A percentile compares a stretch with the other conserved stretches of the same genome.
Conservation (phyloP, 1,140 invertebrate genomes). For the Capitella teleta region DNA sequence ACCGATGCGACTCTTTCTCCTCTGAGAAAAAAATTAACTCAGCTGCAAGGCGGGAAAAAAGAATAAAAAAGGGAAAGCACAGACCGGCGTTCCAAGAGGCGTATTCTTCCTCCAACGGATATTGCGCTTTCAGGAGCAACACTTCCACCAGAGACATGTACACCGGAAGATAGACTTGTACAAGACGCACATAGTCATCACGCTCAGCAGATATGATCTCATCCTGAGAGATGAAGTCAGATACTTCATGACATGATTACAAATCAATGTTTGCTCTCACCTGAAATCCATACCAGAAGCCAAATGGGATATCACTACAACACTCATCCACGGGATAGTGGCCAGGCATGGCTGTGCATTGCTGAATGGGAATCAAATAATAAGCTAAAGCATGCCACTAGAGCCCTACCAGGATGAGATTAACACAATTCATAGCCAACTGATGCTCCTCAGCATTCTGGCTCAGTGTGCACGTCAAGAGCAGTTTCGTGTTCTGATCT, state of each 20-base stretch:
- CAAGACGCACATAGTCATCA: conserved; percentile 43
- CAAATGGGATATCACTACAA: conserved; percentile 68
- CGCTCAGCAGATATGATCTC: conserved; percentile 48
- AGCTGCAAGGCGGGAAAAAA: background rate
- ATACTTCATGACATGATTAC: background rate
- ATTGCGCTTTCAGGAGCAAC: conserved; percentile 55
- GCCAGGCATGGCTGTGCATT: conserved; percentile 66
- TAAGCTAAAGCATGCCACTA: background rate
- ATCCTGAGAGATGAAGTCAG: conserved; percentile 44
- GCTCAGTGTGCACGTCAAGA: conserved; percentile 45
- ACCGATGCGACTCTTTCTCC: conserved; percentile 72
- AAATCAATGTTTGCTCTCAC: conserved; percentile 31
- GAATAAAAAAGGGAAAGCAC: background rate
- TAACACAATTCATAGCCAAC: conserved; percentile 46
- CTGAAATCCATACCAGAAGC: conserved; percentile 84
- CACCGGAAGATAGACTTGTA: conserved; percentile 51
- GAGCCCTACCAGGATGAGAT: conserved; percentile 51
- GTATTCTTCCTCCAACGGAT: conserved; percentile 44
- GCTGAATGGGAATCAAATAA: conserved; percentile 23
- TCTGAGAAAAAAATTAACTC: conserved; percentile 43
- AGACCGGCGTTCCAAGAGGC: conserved; percentile 36
- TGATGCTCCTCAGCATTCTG: conserved; percentile 36
- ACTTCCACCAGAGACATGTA: conserved; percentile 55
- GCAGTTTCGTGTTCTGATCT: conserved; percentile 53
- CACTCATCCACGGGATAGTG: conserved; percentile 74